These are phyloP conservation scores for Heteropelma amictum DNA, from an alignment of 2,888 invertebrate genomes.

Conservation along the genomic window DNA sequence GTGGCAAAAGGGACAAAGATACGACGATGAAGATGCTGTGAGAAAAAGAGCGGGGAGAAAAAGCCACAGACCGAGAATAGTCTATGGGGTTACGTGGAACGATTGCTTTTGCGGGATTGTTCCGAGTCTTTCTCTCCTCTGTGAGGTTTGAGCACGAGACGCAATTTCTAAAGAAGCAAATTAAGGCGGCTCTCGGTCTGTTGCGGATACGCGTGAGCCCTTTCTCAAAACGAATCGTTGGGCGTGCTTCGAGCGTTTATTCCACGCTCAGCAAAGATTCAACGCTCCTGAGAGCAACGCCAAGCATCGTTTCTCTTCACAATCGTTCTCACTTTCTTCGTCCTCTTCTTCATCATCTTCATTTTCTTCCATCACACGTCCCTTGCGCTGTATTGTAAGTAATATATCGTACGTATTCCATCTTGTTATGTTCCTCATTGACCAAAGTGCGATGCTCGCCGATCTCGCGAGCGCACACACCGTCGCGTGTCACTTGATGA, in stretches of 20 bases:
- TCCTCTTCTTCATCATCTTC: conserved; percentile 32
- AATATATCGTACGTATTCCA: conserved; percentile 46
- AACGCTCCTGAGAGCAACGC: not conserved
- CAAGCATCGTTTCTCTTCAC: conserved; percentile 37
- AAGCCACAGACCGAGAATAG: conserved; percentile 11
- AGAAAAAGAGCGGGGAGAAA: conserved; percentile 38
- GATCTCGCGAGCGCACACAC: conserved; percentile 50
- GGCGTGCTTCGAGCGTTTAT: conserved; percentile 45
- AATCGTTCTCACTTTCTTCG: conserved; percentile 13
- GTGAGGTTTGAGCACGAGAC: conserved; percentile 23
- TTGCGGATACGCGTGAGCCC: conserved; percentile 19
- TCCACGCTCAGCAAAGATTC: conserved; percentile 14
- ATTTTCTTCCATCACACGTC: conserved; percentile 13
- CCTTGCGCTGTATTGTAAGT: not conserved
- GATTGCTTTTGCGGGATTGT: conserved; percentile 46
- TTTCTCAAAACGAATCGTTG: conserved; percentile 44
- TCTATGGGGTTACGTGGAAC: conserved; percentile 22
- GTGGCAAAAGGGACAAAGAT: no score
- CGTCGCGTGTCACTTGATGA: conserved; percentile 63
- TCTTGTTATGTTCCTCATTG: conserved; percentile 45
- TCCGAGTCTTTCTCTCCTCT: conserved; percentile 37
- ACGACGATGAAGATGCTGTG: not conserved
- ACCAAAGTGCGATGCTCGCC: conserved; percentile 25
- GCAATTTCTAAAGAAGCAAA: conserved; percentile 50
- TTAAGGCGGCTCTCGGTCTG: conserved; percentile 30